These are phyloP conservation scores for Drosophila sordidapex DNA, from an alignment of 2,888 invertebrate species.

Conservation along the genomic window DNA sequence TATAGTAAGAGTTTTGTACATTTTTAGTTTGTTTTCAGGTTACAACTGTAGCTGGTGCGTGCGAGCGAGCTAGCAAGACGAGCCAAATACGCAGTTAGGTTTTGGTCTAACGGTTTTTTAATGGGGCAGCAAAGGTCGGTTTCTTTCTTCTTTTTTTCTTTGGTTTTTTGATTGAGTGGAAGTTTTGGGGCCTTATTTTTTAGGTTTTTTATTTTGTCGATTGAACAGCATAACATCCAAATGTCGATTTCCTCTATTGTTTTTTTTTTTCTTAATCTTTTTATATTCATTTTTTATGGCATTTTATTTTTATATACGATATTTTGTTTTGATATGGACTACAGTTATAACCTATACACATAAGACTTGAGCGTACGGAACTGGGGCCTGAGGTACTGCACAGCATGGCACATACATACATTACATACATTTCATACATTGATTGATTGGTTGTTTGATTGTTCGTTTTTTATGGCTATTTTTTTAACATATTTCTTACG, in stretches of 20 bases:
- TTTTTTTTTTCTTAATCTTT: slow-evolving; percentile 34
- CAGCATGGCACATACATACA: slow-evolving; percentile 84
- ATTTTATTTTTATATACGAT: slow-evolving; percentile 28
- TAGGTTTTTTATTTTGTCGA: slow-evolving; percentile 43
- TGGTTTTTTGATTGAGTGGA: slow-evolving; percentile 24
- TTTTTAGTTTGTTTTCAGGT: neutral
- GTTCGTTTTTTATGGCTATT: slow-evolving; percentile 28
- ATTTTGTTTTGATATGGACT: slow-evolving; percentile 16
- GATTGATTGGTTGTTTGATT: slow-evolving; percentile 19
- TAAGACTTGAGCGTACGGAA: slow-evolving; percentile 61
- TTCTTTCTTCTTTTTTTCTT: slow-evolving; percentile 17
- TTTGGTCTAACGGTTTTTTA: slow-evolving; percentile 36
- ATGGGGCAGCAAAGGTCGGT: slow-evolving; percentile 44
- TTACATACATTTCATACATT: slow-evolving; percentile 38
- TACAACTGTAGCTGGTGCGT: slow-evolving; percentile 36
- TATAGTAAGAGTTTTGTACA: neutral
- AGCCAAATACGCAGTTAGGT: slow-evolving; percentile 29
- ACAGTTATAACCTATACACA: slow-evolving; percentile 26
- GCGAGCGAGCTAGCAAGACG: slow-evolving; percentile 61
- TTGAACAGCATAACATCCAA: slow-evolving; percentile 85
- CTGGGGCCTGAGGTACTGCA: slow-evolving; percentile 85
- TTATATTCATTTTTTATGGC: slow-evolving; percentile 19
- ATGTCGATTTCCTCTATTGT: slow-evolving; percentile 81
- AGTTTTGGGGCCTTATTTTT: slow-evolving; percentile 14
- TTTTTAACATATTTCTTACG: slow-evolving; percentile 20